phyloP scores from a whole-genome alignment of 2,113 vertebrate species.

The Oncorhynchus nerka region DNA sequence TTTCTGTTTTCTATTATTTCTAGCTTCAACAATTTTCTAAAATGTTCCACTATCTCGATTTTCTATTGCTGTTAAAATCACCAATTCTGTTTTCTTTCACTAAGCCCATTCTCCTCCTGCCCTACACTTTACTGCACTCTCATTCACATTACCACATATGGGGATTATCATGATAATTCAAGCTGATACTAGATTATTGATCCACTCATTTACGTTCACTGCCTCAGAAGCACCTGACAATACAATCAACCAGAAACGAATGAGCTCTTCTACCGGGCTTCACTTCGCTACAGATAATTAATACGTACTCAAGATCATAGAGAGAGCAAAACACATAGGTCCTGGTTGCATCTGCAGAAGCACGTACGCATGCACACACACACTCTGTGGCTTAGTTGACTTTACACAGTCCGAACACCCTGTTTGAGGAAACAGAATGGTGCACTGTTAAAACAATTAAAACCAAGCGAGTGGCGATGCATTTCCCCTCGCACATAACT shows the following conservation, averaged over 20 bases:
- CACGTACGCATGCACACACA: no score
- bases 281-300: constrained; percentile 58
- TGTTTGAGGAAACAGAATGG: constrained; percentile 38
- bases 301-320: constrained; percentile 47
- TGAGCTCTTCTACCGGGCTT: constrained; percentile 57
- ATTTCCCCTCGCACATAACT: constrained; percentile 38
- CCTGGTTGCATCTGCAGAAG: no score
- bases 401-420: not conserved
- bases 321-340: not conserved
- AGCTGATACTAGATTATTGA: constrained; percentile 63
- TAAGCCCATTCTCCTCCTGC: not conserved
- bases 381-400: no score
- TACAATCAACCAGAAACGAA: constrained; percentile 68
- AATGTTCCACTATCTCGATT: not conserved
- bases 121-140: constrained; percentile 4
- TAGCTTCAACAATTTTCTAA: no score
- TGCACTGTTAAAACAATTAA: constrained; percentile 44
- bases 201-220: constrained; percentile 59
- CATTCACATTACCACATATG: constrained; percentile 34
- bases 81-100: not conserved
- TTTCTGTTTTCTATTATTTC: no score
- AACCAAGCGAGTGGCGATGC: constrained; percentile 43
- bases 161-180: constrained; percentile 59
- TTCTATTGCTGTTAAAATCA: not conserved
- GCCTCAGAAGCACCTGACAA: constrained; percentile 65